These are phyloP conservation scores for Neotragus moschatus DNA, from an alignment of 2,113 vertebrate genomes.

Conservation along the genomic window DNA sequence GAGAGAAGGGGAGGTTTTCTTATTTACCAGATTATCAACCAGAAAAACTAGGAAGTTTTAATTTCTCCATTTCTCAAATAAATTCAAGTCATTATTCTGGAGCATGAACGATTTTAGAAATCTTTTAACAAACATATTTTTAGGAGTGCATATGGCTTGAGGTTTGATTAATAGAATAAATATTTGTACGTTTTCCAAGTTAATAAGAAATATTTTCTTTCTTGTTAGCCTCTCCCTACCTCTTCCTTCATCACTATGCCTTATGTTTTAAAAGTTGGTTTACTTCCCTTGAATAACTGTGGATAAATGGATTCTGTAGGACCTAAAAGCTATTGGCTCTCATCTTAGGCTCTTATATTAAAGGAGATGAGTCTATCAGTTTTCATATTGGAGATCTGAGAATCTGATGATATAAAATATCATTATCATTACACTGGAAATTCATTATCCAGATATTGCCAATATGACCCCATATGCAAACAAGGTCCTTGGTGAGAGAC, in stretches of 20 bases:
- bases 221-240: neutral
- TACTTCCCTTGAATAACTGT: neutral
- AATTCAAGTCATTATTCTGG: neutral
- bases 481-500: neutral
- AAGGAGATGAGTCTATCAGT: neutral
- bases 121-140: neutral
- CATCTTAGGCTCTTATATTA: neutral
- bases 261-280: constrained; percentile 20
- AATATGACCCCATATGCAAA: neutral
- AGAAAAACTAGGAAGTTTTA: neutral
- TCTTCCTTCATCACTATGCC: neutral
- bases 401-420: neutral
- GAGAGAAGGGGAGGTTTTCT: neutral
- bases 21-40: neutral
- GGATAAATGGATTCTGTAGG: neutral
- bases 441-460: neutral
- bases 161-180: constrained; percentile 30
- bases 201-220: constrained; percentile 41
- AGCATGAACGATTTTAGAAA: neutral
- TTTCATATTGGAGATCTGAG: neutral
- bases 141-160: neutral
- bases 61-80: neutral
- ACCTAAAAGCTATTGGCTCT: neutral
- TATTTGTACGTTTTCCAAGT: constrained; percentile 39
- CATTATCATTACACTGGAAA: neutral